Evolutionary conservation across 2,113 vertebrate species (phyloP).

Genomic region (Tringa solitaria): DNA sequence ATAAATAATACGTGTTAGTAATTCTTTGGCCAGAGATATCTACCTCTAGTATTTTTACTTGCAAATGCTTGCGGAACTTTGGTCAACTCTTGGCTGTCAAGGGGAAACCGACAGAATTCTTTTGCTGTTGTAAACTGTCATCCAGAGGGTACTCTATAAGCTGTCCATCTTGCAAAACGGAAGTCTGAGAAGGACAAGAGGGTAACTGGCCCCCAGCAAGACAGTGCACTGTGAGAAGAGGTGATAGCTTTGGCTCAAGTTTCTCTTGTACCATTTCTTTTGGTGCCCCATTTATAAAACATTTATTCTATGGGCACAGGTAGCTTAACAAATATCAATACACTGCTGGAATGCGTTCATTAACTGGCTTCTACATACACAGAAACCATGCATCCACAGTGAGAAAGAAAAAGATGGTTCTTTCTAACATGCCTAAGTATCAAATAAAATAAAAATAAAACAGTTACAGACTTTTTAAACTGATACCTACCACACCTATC

Average conservation of each 20-base stretch:
- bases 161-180: background rate
- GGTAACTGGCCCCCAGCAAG: background rate
- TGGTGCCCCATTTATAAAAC: background rate
- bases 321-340: slow-evolving; percentile 9
- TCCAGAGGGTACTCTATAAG: background rate
- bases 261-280: background rate
- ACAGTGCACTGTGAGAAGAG: background rate
- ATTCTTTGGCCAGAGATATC: background rate
- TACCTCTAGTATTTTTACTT: background rate
- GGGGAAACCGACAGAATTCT: background rate
- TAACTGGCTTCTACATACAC: background rate
- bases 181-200: background rate
- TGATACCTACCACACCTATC: background rate
- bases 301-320: background rate
- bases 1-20: background rate
- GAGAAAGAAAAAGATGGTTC: background rate
- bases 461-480: background rate
- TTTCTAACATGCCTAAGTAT: background rate
- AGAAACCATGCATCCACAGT: background rate
- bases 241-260: background rate
- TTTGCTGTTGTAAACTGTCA: background rate
- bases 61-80: background rate
- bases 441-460: background rate
- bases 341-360: background rate
- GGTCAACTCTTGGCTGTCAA: background rate